phyloP scores from a whole-genome alignment of 92 coral and sea anemone genomes.

The Parazoanthus swiftii region DNA sequence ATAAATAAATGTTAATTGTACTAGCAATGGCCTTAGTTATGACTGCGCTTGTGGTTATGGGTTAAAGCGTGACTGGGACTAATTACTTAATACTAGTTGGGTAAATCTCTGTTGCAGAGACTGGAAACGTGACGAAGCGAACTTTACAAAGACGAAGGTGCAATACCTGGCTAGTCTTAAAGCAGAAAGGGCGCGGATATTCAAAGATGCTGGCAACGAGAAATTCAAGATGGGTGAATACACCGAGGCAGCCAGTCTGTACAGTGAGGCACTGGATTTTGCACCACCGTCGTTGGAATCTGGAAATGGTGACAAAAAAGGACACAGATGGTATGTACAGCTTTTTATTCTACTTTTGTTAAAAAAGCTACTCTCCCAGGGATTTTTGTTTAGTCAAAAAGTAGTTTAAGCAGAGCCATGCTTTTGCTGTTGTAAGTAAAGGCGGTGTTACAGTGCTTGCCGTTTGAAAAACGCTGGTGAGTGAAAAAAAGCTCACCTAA shows the following conservation, averaged over 20 bases:
- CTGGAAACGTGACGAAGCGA: slow-evolving; percentile 72
- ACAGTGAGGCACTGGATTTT: slow-evolving; percentile 69
- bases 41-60: not conserved
- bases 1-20: too few species aligned
- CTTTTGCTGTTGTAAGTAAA: too few species aligned
- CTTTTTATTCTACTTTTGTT: not conserved
- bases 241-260: slow-evolving; percentile 59
- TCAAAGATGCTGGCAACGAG: slow-evolving; percentile 81
- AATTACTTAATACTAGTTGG: too few species aligned
- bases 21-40: too few species aligned
- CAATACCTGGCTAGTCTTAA: slow-evolving; percentile 48
- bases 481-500: too few species aligned
- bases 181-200: slow-evolving; percentile 60
- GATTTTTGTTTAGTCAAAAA: too few species aligned
- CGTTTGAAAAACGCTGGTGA: too few species aligned
- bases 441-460: too few species aligned
- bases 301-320: slow-evolving; percentile 53
- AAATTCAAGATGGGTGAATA: slow-evolving; percentile 73
- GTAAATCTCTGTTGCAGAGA: slow-evolving; percentile 43
- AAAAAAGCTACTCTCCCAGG: too few species aligned
- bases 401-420: too few species aligned
- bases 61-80: not conserved
- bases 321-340: slow-evolving; percentile 52
- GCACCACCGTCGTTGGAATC: slow-evolving; percentile 70
- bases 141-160: slow-evolving; percentile 52